These are phyloP conservation scores for Caradrina kadenii DNA, from an alignment of 2,888 invertebrate species.

Conservation along the genomic window DNA sequence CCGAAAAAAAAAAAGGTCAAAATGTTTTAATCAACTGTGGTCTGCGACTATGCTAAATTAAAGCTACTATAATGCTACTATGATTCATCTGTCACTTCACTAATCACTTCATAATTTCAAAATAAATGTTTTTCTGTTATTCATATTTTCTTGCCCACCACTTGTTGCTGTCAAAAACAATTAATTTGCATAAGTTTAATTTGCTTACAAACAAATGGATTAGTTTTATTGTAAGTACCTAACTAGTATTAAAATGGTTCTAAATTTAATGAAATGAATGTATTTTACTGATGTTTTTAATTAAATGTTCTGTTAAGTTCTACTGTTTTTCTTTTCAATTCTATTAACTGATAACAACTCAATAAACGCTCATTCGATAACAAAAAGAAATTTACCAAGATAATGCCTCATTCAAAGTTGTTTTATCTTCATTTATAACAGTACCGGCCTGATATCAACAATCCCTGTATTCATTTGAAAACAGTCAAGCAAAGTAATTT, in stretches of 20 bases:
- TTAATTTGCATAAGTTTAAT: constrained; percentile 18
- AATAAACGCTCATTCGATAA: constrained; percentile 49
- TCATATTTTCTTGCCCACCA: constrained; percentile 5
- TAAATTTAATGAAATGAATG: background rate
- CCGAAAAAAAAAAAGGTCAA: too few relatives aligned
- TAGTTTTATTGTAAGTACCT: constrained; percentile 18
- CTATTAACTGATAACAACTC: constrained; percentile 49
- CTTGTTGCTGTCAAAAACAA: background rate
- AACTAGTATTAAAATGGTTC: background rate
- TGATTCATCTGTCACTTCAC: too few relatives aligned
- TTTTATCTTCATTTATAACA: constrained; percentile 46
- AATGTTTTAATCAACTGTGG: too few relatives aligned
- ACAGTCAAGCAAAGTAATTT: constrained; percentile 23
- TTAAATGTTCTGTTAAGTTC: background rate
- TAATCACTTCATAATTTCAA: too few relatives aligned
- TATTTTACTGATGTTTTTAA: background rate
- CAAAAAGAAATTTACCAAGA: constrained; percentile 35
- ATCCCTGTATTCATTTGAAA: constrained; percentile 20
- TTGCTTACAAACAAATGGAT: constrained; percentile 27
- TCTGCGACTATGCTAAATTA: too few relatives aligned
- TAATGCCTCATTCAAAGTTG: constrained; percentile 57
- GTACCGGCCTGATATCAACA: constrained; percentile 18
- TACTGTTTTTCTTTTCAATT: background rate
- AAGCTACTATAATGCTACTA: too few relatives aligned
- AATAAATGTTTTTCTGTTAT: constrained; percentile 22